These are phyloP conservation scores for Acleris emargana DNA, from an alignment of 2,888 invertebrate genomes.

Conservation along the genomic window DNA sequence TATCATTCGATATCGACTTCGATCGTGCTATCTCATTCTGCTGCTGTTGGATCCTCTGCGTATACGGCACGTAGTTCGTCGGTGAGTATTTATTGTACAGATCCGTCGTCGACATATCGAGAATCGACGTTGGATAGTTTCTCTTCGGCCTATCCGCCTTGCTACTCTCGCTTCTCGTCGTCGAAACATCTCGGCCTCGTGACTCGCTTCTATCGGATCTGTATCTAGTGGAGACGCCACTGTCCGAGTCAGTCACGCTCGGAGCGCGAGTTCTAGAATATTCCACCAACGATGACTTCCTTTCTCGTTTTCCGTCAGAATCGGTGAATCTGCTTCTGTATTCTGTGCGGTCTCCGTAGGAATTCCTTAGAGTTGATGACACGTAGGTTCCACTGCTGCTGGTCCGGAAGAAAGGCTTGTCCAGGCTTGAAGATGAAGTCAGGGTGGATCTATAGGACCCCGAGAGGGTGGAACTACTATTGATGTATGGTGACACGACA, in stretches of 20 bases:
- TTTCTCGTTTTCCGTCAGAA: constrained; percentile 70
- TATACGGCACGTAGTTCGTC: constrained; percentile 87
- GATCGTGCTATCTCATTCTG: constrained; percentile 74
- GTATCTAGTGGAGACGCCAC: constrained; percentile 67
- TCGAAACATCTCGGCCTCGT: constrained; percentile 79
- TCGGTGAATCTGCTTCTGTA: constrained; percentile 68
- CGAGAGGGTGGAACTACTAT: constrained; percentile 71
- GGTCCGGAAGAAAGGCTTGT: constrained; percentile 81
- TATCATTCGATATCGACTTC: constrained; percentile 84
- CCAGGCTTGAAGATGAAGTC: constrained; percentile 74
- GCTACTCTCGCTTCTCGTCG: constrained; percentile 81
- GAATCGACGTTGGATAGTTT: constrained; percentile 70
- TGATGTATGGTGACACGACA: constrained; percentile 83
- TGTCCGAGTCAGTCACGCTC: constrained; percentile 77
- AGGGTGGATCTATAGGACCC: constrained; percentile 77
- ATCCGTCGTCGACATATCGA: constrained; percentile 86
- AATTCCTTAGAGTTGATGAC: constrained; percentile 60
- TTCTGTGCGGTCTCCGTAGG: constrained; percentile 68
- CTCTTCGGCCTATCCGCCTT: constrained; percentile 68
- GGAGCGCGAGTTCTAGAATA: constrained; percentile 69
- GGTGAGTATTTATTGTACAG: constrained; percentile 90
- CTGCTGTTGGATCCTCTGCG: constrained; percentile 69
- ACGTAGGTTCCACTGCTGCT: constrained; percentile 73
- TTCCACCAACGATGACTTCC: constrained; percentile 71
- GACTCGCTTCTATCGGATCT: constrained; percentile 79